A percentile compares a stretch with the other conserved stretches of the same genome.
Evolutionary conservation across 2,113 vertebrate species (phyloP).

Genomic region (Mohoua ochrocephala): DNA sequence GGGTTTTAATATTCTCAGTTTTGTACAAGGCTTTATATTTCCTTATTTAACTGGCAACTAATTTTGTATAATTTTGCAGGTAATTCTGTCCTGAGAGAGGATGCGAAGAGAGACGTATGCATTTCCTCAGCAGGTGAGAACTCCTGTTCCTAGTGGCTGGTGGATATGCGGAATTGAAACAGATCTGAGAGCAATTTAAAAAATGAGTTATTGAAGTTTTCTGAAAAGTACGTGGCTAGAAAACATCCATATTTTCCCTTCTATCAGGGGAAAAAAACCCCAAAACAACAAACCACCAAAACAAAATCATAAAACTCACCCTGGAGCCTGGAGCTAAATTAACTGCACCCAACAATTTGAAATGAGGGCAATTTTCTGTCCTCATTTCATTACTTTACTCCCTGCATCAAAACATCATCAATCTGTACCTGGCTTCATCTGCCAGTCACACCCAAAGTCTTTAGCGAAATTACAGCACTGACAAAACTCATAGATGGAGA

Average conservation of each 20-base stretch:
- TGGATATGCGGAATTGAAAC: background rate
- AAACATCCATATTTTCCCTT: background rate
- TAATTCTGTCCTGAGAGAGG: background rate
- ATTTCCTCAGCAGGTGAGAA: background rate
- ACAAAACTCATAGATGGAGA: background rate
- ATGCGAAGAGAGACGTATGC: rapidly evolving
- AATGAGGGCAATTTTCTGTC: background rate
- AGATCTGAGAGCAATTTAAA: background rate
- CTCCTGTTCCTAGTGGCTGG: background rate
- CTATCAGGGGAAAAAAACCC: background rate
- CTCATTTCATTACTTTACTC: background rate
- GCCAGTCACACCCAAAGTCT: background rate
- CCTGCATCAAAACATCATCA: background rate
- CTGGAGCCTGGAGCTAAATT: background rate
- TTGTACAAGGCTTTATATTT: background rate
- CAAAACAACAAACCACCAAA: background rate
- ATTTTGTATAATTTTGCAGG: background rate
- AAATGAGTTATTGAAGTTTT: background rate
- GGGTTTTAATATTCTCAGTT: background rate
- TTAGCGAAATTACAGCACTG: background rate
- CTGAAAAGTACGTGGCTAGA: background rate
- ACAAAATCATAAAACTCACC: background rate
- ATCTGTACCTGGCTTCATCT: background rate
- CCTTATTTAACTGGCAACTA: background rate
- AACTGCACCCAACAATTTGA: background rate